These are phyloP conservation scores for Eueides isabella DNA, from an alignment of 1,140 invertebrate genomes.

Conservation along the genomic window DNA sequence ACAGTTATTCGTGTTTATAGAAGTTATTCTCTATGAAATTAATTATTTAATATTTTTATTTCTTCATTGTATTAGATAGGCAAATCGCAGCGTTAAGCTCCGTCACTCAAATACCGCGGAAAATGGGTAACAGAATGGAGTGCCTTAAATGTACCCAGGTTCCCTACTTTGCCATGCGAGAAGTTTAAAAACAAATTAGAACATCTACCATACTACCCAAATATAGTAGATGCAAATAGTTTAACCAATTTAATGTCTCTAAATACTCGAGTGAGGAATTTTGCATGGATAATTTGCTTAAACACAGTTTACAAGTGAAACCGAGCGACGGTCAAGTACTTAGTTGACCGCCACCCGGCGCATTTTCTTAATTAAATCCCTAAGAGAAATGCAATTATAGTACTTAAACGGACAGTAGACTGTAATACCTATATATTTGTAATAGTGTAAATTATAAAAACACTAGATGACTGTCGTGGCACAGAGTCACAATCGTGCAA, in stretches of 20 bases:
- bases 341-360: conserved; percentile 45
- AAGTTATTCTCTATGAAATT: too few relatives aligned
- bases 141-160: too few relatives aligned
- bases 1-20: too few relatives aligned
- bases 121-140: too few relatives aligned
- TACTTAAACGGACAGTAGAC: neutral
- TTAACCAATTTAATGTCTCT: conserved; percentile 40
- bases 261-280: conserved; percentile 48
- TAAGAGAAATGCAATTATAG: conserved; percentile 35
- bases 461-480: too few relatives aligned
- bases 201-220: neutral
- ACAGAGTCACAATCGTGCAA: too few relatives aligned
- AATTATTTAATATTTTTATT: too few relatives aligned
- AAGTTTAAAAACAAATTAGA: too few relatives aligned
- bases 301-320: conserved; percentile 54
- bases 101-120: too few relatives aligned
- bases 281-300: conserved; percentile 67
- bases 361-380: conserved; percentile 64
- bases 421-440: neutral
- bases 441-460: neutral
- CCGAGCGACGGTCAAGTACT: conserved; percentile 50
- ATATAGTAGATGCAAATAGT: neutral
- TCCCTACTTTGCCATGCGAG: too few relatives aligned
- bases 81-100: too few relatives aligned
- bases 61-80: too few relatives aligned